Percentiles rank a stretch among this genome's conserved stretches.
Conservation (phyloP, 1,140 invertebrate genomes). For the Ips nitidus region DNA sequence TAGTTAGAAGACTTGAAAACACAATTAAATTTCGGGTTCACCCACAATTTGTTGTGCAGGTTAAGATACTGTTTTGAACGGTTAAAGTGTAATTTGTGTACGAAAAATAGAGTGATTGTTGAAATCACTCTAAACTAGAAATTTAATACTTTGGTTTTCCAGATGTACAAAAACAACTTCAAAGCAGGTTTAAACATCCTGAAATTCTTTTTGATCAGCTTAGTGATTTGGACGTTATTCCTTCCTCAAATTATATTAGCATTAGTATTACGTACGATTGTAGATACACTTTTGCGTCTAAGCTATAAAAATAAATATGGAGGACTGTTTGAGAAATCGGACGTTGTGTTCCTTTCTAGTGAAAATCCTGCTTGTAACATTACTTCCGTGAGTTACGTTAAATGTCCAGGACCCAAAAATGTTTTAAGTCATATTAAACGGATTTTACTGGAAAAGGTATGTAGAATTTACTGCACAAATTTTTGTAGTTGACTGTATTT, state of each 20-base stretch:
- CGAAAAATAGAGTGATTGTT: too few relatives aligned
- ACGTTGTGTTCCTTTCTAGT: not conserved
- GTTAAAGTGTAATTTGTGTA: too few relatives aligned
- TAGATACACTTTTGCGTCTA: not conserved
- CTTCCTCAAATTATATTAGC: not conserved
- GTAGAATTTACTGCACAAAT: not conserved
- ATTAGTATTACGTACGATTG: not conserved
- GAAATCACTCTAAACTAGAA: too few relatives aligned
- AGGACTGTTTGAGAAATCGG: not conserved
- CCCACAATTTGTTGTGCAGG: too few relatives aligned
- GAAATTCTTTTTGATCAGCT: too few relatives aligned
- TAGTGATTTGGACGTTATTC: not conserved
- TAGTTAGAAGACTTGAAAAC: too few relatives aligned
- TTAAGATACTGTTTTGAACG: too few relatives aligned
- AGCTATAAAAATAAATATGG: slow-evolving; percentile 1
- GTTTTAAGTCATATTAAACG: not conserved
- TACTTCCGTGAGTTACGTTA: not conserved
- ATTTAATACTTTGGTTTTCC: too few relatives aligned
- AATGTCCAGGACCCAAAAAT: not conserved
- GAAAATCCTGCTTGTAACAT: not conserved
- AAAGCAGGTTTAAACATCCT: too few relatives aligned
- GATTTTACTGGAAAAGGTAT: not conserved
- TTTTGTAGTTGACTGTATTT: not conserved
- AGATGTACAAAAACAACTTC: too few relatives aligned
- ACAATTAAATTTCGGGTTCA: too few relatives aligned